Evolutionary conservation across 1,140 invertebrate genomes (phyloP), one percentile per base, ranked within the genome.

Genomic region (Drosophila ercepeae): DNA sequence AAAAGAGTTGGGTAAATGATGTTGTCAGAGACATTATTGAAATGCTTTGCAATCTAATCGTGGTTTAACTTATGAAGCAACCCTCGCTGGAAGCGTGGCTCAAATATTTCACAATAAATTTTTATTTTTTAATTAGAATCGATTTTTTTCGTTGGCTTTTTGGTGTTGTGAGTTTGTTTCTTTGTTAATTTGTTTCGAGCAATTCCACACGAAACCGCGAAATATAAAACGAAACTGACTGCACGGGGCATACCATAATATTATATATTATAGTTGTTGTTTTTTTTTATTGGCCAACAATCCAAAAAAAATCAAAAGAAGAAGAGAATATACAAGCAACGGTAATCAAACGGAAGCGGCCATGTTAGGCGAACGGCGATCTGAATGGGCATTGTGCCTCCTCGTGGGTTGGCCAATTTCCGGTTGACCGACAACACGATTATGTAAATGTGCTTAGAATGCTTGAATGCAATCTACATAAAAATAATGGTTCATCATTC

Each of bases 301-400:
- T 39, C 19, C 32, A 29, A 58, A 34, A 59, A 57, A 59, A 29
- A 60, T 23, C 53, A 59, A 49, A 53, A 23, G 46, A 32, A 63
- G 39, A 44, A 23, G 19, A 23, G 18, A 65, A 42, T 29, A 44
- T 59, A 68, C 68, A 75, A 67, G 46, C 46, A 67, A 63, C 51
- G 39, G 78, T 76, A 82, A 82, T 84, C 68, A 76, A 84, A 88
- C 81, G 81, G 81, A 84, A 84, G 81, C 72, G 51, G 25, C 25
- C 57, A 78, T 78, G 51, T 49, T 54, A 21, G 8, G 25, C 53
- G 39, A 8, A n/a, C n/a, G n/a, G n/a, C n/a, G n/a, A n/a, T n/a
- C n/a, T n/a, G n/a, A n/a, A n/a, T n/a, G n/a, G n/a, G n/a, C n/a
- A n/a, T n/a, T n/a, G n/a, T n/a, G n/a, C n/a, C n/a, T n/a, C n/a